Conservation (phyloP, 2,888 invertebrate species). For the Amphiduros pacificus region DNA sequence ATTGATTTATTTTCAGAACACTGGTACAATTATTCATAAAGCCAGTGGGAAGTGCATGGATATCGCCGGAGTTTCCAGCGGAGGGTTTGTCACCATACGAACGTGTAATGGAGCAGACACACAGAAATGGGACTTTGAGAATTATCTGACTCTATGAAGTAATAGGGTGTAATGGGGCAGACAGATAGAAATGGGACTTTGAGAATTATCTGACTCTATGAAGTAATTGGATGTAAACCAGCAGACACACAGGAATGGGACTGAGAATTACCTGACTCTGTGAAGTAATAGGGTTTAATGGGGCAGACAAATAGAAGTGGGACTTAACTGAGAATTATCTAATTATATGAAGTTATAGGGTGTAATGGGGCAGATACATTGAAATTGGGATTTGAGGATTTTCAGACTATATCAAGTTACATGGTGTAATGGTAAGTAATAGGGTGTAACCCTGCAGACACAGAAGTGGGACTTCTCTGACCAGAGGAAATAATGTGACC, state of each 20-base stretch:
- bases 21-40: slow-evolving; percentile 46
- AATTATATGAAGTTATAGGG: too few relatives aligned
- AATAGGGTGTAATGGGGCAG: slow-evolving; percentile 44
- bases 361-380: too few relatives aligned
- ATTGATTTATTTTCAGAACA: slow-evolving; percentile 40
- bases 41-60: slow-evolving; percentile 58
- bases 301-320: too few relatives aligned
- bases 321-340: too few relatives aligned
- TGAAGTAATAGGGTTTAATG: too few relatives aligned
- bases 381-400: too few relatives aligned
- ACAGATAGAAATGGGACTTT: slow-evolving; percentile 55
- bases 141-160: too few relatives aligned
- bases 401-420: too few relatives aligned
- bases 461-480: too few relatives aligned
- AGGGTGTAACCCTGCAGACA: too few relatives aligned
- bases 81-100: slow-evolving; percentile 38
- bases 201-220: slow-evolving; percentile 47
- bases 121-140: slow-evolving; percentile 56
- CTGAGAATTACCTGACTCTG: slow-evolving; percentile 44
- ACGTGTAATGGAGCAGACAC: slow-evolving; percentile 43
- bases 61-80: slow-evolving; percentile 39
- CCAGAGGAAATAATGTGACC: too few relatives aligned
- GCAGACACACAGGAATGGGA: slow-evolving; percentile 53
- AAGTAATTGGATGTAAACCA: slow-evolving; percentile 48
- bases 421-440: too few relatives aligned